Percentiles rank a stretch among this genome's conserved stretches.
Evolutionary conservation across 2,113 vertebrate species (phyloP).

Genomic region (Ptilonorhynchus violaceus): DNA sequence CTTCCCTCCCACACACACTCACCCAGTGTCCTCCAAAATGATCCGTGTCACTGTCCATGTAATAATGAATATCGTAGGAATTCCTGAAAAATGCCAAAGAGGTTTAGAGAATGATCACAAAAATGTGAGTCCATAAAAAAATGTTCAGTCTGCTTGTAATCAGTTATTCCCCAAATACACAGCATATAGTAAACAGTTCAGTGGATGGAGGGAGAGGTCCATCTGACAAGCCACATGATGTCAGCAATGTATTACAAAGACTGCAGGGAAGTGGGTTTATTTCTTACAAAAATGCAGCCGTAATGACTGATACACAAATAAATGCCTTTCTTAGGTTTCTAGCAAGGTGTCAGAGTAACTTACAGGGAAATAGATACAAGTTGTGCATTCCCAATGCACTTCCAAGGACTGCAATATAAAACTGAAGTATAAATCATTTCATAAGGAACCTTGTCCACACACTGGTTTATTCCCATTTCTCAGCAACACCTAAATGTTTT

Average conservation of each 20-base stretch:
- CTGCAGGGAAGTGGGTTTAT: not conserved
- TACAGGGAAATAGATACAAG: not conserved
- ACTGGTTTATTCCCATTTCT: not conserved
- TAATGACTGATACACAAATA: not conserved
- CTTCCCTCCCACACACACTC: constrained; percentile 43
- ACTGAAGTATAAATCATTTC: not conserved
- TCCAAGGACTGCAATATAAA: not conserved
- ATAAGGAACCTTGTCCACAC: not conserved
- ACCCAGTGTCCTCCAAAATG: constrained; percentile 89
- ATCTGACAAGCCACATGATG: not conserved
- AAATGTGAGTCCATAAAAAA: not conserved
- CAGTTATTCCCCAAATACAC: not conserved
- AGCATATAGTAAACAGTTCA: not conserved
- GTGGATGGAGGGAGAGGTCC: not conserved
- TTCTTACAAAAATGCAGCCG: not conserved
- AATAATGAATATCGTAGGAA: constrained; percentile 81
- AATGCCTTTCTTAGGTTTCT: not conserved
- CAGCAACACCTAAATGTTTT: constrained; percentile 6
- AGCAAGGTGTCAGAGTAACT: not conserved
- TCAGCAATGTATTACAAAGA: not conserved
- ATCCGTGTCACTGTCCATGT: constrained; percentile 81
- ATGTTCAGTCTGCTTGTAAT: not conserved
- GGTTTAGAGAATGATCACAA: not conserved
- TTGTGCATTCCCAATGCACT: not conserved
- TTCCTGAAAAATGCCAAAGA: constrained; percentile 69